Conservation (phyloP, 2,113 vertebrate genomes). For the Thunnus thynnus region DNA sequence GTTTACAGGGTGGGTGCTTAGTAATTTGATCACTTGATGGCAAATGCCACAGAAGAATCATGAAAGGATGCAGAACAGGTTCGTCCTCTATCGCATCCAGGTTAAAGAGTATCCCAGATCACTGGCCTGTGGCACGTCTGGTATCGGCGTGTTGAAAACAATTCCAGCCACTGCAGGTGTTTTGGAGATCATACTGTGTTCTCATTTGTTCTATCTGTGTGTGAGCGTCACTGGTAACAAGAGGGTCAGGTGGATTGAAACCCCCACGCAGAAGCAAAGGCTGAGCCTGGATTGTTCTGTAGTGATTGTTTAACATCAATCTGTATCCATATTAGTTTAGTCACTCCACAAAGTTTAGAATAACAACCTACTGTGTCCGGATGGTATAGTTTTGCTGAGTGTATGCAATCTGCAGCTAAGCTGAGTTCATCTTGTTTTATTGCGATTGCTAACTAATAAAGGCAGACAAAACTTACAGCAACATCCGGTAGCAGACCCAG, state of each 20-base stretch:
- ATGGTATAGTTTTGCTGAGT: constrained; percentile 7
- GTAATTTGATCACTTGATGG: background rate
- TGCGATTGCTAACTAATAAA: background rate
- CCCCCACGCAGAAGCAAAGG: constrained; percentile 20
- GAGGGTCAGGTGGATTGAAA: constrained; percentile 32
- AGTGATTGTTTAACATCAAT: constrained; percentile 17
- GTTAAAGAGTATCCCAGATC: background rate
- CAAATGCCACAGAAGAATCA: background rate
- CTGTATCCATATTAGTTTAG: background rate
- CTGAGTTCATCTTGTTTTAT: background rate
- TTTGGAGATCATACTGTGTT: constrained; percentile 26
- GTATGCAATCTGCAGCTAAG: background rate
- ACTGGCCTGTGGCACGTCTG: background rate
- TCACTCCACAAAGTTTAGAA: constrained; percentile 22
- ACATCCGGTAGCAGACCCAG: background rate
- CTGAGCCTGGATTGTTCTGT: constrained; percentile 55
- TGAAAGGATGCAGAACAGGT: constrained; percentile 5
- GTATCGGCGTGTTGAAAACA: constrained; percentile 9
- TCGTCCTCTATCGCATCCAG: background rate
- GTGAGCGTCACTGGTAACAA: constrained; percentile 16
- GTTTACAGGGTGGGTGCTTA: background rate
- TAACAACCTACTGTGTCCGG: constrained; percentile 24
- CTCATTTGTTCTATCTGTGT: constrained; percentile 20
- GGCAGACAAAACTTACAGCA: background rate
- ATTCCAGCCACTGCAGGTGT: constrained; percentile 13